Conservation (phyloP, 2,113 vertebrate species). For the Vombatus ursinus region DNA sequence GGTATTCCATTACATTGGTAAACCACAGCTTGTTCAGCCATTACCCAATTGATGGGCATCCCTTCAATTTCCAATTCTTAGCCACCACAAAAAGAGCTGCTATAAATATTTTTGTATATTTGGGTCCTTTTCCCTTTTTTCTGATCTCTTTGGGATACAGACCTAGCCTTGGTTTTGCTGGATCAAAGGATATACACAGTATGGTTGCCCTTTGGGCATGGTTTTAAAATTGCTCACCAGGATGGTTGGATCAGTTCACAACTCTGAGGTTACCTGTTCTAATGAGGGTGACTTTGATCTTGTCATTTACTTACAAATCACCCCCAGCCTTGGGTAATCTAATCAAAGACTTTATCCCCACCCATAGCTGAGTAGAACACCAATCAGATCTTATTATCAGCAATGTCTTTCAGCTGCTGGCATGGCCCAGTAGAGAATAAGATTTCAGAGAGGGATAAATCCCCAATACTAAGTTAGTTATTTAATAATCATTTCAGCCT, state of each 20-base stretch:
- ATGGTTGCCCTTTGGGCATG: not conserved
- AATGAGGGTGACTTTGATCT: not conserved
- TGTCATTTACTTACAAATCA: no score
- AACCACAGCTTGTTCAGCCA: not conserved
- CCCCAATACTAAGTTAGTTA: not conserved
- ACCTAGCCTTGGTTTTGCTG: not conserved
- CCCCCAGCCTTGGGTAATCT: no score
- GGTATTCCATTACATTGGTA: not conserved
- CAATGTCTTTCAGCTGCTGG: not conserved
- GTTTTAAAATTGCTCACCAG: not conserved
- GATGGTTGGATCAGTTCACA: not conserved
- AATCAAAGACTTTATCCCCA: not conserved
- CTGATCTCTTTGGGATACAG: not conserved
- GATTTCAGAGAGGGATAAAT: not conserved
- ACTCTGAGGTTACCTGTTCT: not conserved
- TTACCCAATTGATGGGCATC: not conserved
- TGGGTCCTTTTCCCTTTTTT: not conserved
- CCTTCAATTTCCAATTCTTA: not conserved
- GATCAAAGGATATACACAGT: not conserved
- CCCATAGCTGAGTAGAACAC: no score
- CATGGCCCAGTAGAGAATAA: not conserved
- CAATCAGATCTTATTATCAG: not conserved
- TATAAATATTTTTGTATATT: not conserved
- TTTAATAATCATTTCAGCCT: not conserved
- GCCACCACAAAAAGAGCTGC: not conserved